Evolutionary conservation across 2,888 invertebrate genomes (phyloP), one percentile per base, ranked within the genome.

Genomic region (Pollenia griseotomentosa): DNA sequence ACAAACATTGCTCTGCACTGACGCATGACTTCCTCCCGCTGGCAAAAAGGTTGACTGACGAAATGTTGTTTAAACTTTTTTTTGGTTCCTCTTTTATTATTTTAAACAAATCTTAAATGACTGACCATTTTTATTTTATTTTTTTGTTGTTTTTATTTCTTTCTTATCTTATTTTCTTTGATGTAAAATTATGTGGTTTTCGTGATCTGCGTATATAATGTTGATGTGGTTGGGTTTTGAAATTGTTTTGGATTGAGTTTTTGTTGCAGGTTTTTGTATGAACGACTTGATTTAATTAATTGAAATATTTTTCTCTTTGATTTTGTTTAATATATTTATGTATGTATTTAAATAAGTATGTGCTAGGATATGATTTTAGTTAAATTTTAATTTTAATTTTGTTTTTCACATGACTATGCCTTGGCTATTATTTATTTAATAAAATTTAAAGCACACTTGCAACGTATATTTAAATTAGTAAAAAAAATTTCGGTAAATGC

Each of bases 1-100:
- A 23, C 80, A 77, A 84, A 83, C 80, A 51, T 65, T 70, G 78
- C 78, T 23, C 19, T 86, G 86, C 86, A 87, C 84, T 86, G 79
- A 87, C 87, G 88, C 88, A 88, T 88, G 86, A 88, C 86, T 77
- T 86, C 79, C 83, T 86, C 85, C 87, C 83, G 73, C 81, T 81
- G 84, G 63, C 88, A 80, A 80, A 77, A 85, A 87, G 79, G 87
- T 85, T 83, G 83, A 71, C 83, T 83, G 85, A 83, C 46, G 82
- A 79, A 87, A 82, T 73, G 59, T 70, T 80, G 66, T 84, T 57
- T 66, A 44, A 48, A 44, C 12, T 53, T 40, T 66, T 59, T 40
- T 44, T n/a, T 71, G 2, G 16, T 63, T 65, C 14, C 16, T 70
- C 11, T 48, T 44, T 19, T 16, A 16, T 70, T 33, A n/a, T 71